phyloP scores from a whole-genome alignment of 2,113 vertebrate genomes.

The Zosterops japonicus region DNA sequence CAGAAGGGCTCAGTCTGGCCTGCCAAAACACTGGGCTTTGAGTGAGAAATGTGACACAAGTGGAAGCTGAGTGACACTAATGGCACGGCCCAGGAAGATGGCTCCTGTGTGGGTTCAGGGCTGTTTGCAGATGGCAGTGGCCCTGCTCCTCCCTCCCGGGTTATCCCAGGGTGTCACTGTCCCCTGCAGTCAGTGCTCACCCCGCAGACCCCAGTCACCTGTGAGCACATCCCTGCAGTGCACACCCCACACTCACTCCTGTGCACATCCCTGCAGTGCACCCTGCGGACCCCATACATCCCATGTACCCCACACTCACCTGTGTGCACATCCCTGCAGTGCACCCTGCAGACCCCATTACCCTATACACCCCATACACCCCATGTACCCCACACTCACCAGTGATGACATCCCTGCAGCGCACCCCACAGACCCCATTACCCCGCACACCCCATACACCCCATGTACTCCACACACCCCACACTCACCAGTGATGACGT shows the following conservation, averaged over 20 bases:
- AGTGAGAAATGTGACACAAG: slow-evolving; percentile 51
- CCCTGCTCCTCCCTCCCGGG: accelerated
- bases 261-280: not conserved
- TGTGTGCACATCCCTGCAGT: accelerated
- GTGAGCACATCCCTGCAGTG: not conserved
- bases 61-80: slow-evolving; percentile 52
- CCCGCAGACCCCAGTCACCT: not conserved
- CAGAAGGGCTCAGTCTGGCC: not conserved
- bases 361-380: not conserved
- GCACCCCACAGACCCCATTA: not conserved
- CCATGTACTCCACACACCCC: accelerated
- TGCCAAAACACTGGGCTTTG: not conserved
- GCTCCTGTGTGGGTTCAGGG: not conserved
- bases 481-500: accelerated
- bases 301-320: not conserved
- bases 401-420: not conserved
- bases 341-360: too few relatives aligned
- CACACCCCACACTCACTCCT: not conserved
- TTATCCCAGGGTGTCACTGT: not conserved
- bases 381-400: not conserved
- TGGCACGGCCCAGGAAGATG: not conserved
- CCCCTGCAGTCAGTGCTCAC: accelerated
- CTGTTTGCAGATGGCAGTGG: not conserved
- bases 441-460: not conserved
- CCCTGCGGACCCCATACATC: too few relatives aligned